phyloP scores from a whole-genome alignment of 2,113 vertebrate genomes.

The Ceyx melanurus region DNA sequence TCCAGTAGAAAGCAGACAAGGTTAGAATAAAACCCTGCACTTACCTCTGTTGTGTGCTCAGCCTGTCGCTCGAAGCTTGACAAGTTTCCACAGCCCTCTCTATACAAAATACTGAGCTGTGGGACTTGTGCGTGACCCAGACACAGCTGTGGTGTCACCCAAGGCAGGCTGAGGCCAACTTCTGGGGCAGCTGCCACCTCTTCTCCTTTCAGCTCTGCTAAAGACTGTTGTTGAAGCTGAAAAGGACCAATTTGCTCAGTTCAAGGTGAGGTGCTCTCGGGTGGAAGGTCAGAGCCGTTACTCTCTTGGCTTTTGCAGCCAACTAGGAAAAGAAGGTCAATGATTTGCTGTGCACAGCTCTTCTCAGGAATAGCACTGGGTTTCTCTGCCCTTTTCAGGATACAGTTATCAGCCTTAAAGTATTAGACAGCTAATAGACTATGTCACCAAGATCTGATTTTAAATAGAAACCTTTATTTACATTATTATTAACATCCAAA shows the following conservation, averaged over 20 bases:
- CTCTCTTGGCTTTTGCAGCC: neutral
- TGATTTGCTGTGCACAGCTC: neutral
- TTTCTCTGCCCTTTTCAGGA: neutral
- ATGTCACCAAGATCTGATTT: slow-evolving; percentile 65
- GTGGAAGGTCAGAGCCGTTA: neutral
- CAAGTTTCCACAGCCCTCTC: neutral
- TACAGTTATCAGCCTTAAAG: neutral
- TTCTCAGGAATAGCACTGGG: neutral
- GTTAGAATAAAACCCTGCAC: neutral
- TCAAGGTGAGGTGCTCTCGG: rapidly evolving
- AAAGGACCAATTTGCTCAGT: neutral
- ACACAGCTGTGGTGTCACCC: neutral
- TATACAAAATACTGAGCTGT: rapidly evolving
- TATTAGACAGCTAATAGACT: neutral
- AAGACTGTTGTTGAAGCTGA: neutral
- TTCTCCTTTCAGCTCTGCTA: neutral
- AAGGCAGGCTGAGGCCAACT: neutral
- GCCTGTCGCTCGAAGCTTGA: neutral
- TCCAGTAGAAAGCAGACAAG: neutral
- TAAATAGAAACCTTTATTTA: slow-evolving; percentile 99
- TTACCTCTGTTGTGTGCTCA: neutral
- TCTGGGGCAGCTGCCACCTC: neutral
- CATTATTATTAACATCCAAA: slow-evolving; percentile 90
- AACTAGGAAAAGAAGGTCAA: neutral
- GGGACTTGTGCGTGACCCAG: neutral